Evolutionary conservation across 2,113 vertebrate species (phyloP), one percentile per base, ranked within the genome.

Genomic region (Cyanoramphus novaezelandiae): DNA sequence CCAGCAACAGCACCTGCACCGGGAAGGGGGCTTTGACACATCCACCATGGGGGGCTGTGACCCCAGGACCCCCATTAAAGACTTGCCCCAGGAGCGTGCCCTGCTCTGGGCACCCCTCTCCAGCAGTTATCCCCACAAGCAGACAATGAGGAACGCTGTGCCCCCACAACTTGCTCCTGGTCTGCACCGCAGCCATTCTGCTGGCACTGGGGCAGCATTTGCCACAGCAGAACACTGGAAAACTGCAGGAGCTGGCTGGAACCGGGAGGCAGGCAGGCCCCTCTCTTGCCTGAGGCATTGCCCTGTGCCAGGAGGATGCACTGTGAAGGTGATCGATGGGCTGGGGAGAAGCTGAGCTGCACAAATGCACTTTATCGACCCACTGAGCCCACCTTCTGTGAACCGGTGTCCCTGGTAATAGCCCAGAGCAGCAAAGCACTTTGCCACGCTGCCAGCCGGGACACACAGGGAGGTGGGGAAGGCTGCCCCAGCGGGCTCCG

Each of bases 321-420:
- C 49, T 14, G 53, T 4, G 4, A 78, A 35, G 31, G 13, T 33
- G 67, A 96, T 94, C 59, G 33, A 93, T 78, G 50, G 33, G 49
- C 82, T 71, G 64, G 21, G 35, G 81, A 96, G 62, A 70, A 65
- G 86, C 76, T 17, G 68, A 94, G 82, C 71, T 78, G 50, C 50
- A 86, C 90, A 97, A 97, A 96, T 91, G 95, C 79, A 96, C 53
- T 97, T 97, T 87, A 97, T 96, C 8, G 49, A 97, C 79, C 37
- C 12, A 18, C 4, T 1, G 31, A 95, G 64, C 81, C 41, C 91
- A 91, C 86, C 72, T 96, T 90, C 94, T 91, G 88, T 95, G 95
- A 97, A 97, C 90, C 83, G 85, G 2, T 10, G 33, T 68, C 27
- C 28, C 41, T 57, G 16, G 21, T 82, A 39, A 43, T 85, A 78